phyloP scores from a whole-genome alignment of 2,888 invertebrate genomes.

The Pheosia gnoma region DNA sequence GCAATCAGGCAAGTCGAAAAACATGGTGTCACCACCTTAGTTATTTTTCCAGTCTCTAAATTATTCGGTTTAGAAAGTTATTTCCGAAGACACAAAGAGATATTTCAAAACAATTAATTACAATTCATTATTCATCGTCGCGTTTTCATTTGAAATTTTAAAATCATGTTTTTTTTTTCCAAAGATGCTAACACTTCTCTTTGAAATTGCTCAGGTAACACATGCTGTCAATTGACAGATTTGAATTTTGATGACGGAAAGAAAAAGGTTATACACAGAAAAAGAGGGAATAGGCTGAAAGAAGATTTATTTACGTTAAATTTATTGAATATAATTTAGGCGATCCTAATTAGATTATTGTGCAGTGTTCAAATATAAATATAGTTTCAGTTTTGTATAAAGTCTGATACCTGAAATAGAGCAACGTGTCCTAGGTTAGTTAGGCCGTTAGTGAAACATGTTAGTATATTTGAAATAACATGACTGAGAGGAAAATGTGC shows the following conservation, averaged over 20 bases:
- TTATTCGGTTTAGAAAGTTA: no score
- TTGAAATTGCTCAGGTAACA: conserved; percentile 31
- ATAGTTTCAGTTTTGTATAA: conserved; percentile 54
- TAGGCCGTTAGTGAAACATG: conserved; percentile 82
- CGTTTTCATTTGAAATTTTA: no score
- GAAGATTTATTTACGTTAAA: conserved; percentile 55
- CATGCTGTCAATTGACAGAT: conserved; percentile 80
- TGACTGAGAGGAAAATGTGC: conserved; percentile 84
- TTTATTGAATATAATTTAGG: conserved; percentile 51
- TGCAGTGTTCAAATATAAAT: conserved; percentile 53
- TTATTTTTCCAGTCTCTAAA: no score
- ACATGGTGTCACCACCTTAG: no score
- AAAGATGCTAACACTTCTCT: neutral
- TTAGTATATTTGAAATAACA: conserved; percentile 79
- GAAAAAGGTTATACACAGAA: conserved; percentile 81
- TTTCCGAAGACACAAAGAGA: no score
- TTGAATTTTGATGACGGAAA: conserved; percentile 83
- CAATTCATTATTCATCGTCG: no score
- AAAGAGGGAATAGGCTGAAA: conserved; percentile 78
- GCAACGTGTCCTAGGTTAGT: conserved; percentile 83
- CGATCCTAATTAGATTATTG: conserved; percentile 47
- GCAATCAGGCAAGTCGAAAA: no score
- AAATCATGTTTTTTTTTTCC: no score
- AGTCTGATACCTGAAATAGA: conserved; percentile 60
- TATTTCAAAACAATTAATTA: no score